Percentiles rank a stretch among this genome's conserved stretches.
Conservation (phyloP, 2,888 invertebrate genomes). For the Drosophila demipolita region DNA sequence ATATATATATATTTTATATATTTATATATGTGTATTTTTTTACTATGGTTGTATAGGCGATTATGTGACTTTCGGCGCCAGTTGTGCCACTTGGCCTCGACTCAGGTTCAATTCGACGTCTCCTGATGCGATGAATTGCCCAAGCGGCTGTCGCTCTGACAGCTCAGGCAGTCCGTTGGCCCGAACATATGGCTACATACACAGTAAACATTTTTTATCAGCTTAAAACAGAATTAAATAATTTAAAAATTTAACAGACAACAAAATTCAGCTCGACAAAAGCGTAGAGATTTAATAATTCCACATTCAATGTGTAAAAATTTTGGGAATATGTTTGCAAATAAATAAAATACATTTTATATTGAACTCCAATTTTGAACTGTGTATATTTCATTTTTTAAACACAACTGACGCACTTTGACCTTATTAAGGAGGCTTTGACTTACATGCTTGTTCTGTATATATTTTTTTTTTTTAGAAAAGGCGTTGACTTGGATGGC, state of each 20-base stretch:
- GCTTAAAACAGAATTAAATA: not conserved
- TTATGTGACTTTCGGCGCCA: slow-evolving; percentile 54
- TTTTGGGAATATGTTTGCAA: not conserved
- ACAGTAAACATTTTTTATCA: not conserved
- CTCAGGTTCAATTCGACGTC: slow-evolving; percentile 40
- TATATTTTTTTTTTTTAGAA: slow-evolving; percentile 26
- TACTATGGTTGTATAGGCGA: slow-evolving; percentile 16
- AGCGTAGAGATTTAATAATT: not conserved
- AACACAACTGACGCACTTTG: slow-evolving; percentile 43
- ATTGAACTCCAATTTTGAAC: not conserved
- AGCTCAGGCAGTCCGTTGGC: slow-evolving; percentile 9
- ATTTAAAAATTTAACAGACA: not conserved
- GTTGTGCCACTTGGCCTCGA: slow-evolving; percentile 38
- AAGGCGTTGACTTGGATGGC: slow-evolving; percentile 27
- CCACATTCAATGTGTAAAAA: not conserved
- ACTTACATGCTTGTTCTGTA: slow-evolving; percentile 11
- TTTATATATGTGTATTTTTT: not conserved
- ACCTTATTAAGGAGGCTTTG: slow-evolving; percentile 33
- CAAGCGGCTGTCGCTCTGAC: slow-evolving; percentile 32
- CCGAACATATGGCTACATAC: slow-evolving; percentile 31
- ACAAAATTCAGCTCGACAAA: not conserved
- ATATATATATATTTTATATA: not conserved
- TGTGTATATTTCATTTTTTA: slow-evolving; percentile 14
- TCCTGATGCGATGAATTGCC: slow-evolving; percentile 50
- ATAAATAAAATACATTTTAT: not conserved